Conservation (phyloP, 2,113 vertebrate genomes). For the Ornithorhynchus anatinus region DNA sequence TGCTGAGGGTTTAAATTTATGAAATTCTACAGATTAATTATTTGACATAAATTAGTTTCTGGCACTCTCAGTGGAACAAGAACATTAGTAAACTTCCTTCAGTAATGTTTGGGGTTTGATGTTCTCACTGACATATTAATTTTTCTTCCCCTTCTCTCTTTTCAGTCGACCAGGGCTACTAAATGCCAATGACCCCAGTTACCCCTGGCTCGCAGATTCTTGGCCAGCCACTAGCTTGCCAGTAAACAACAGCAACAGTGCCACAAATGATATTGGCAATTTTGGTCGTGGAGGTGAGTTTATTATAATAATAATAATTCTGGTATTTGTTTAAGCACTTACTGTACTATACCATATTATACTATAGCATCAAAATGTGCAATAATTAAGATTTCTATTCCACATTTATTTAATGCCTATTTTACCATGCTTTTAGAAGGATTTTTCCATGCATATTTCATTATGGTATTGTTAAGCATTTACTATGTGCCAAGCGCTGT, state of each 20-base stretch:
- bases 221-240: constrained; percentile 97
- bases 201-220: constrained; percentile 98
- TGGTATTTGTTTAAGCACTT: no score
- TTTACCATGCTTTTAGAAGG: no score
- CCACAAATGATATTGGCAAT: constrained; percentile 92
- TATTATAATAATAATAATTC: not conserved
- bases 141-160: constrained; percentile 38
- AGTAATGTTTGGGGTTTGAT: not conserved
- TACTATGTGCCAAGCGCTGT: no score
- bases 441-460: no score
- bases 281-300: constrained; percentile 90
- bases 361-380: no score
- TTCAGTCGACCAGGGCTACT: constrained; percentile 91
- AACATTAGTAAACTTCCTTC: not conserved
- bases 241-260: constrained; percentile 89
- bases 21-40: constrained; percentile 53
- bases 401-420: no score
- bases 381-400: no score
- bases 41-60: constrained; percentile 56
- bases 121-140: constrained; percentile 6
- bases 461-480: no score
- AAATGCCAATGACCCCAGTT: constrained; percentile 88
- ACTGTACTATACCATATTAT: no score
- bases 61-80: not conserved
- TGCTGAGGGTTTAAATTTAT: constrained; percentile 55